Evolutionary conservation across 1,140 invertebrate genomes (phyloP).

Genomic region (Acromyrmex heyeri): DNA sequence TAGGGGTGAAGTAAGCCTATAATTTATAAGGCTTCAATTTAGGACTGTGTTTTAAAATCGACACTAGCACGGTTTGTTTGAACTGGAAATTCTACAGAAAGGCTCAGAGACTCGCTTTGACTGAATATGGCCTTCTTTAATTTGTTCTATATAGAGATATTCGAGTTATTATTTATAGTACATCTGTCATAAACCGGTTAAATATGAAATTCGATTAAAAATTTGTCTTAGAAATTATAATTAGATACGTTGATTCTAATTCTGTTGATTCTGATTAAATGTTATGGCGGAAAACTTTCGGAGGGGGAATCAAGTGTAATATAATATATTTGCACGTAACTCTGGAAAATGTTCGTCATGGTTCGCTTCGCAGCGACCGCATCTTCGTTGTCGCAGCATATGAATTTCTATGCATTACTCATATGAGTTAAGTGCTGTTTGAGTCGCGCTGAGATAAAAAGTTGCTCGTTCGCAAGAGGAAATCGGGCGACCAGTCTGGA

Average conservation of each 20-base stretch:
- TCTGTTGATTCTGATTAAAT: constrained; percentile 14
- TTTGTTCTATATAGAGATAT: too few species aligned
- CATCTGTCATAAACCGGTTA: background rate
- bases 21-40: background rate
- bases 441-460: constrained; percentile 74
- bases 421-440: constrained; percentile 76
- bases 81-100: too few species aligned
- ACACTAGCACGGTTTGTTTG: too few species aligned
- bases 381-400: constrained; percentile 48
- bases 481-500: constrained; percentile 71
- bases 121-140: too few species aligned
- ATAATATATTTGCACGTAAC: background rate
- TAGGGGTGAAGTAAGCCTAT: background rate
- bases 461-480: constrained; percentile 68
- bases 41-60: background rate
- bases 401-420: constrained; percentile 79
- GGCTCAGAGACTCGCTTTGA: too few species aligned
- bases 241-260: background rate
- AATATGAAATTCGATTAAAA: background rate
- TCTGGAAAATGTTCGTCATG: background rate
- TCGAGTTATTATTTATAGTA: too few species aligned
- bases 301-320: background rate
- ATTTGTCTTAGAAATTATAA: background rate
- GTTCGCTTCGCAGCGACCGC: background rate
- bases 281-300: background rate